phyloP scores from a whole-genome alignment of 1,140 invertebrate species.

The Lasioglossum baleicum region DNA sequence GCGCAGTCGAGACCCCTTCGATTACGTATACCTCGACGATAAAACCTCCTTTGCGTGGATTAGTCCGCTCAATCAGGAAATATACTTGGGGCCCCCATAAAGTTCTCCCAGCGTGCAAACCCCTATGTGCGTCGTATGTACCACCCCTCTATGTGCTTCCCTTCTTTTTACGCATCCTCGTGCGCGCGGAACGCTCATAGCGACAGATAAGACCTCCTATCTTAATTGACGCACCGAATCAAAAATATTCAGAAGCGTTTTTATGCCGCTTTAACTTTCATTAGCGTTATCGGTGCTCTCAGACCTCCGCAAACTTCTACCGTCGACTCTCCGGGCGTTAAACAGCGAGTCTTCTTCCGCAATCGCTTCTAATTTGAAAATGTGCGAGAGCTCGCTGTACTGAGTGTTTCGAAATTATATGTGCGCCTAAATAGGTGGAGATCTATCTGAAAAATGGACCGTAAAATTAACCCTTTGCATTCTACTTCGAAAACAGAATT shows the following conservation, averaged over 20 bases:
- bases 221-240: constrained; percentile 27
- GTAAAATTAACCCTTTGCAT: no score
- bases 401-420: no score
- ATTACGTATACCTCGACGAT: constrained; percentile 74
- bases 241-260: constrained; percentile 23
- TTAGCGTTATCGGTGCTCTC: constrained; percentile 15
- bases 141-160: constrained; percentile 49
- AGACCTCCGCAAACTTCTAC: not conserved
- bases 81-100: constrained; percentile 73
- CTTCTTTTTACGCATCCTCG: constrained; percentile 42
- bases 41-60: constrained; percentile 76
- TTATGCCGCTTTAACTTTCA: constrained; percentile 21
- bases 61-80: constrained; percentile 77
- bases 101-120: constrained; percentile 60
- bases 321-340: not conserved
- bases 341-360: not conserved
- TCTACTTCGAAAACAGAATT: no score
- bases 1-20: constrained; percentile 56
- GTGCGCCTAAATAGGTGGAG: no score
- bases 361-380: not conserved
- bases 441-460: no score
- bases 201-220: constrained; percentile 48
- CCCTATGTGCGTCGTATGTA: constrained; percentile 60
- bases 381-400: no score
- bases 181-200: constrained; percentile 20